Base-by-base conservation (phyloP, 2,888 invertebrate genomes). In the Tenthredo mesomela region DNA sequence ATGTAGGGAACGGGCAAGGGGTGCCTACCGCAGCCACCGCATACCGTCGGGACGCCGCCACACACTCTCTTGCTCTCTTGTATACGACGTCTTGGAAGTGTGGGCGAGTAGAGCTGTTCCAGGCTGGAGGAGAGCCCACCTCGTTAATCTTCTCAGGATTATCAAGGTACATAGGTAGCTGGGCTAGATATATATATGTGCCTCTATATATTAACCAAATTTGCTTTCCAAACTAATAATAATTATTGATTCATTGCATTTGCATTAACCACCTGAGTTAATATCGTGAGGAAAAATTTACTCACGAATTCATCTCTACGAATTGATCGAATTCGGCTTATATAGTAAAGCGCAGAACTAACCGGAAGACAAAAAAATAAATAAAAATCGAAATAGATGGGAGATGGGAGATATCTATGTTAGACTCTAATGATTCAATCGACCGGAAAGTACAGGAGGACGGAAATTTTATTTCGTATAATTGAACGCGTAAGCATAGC, bases 131-230 rank as follows among this genome's bases (percentile, higher is more conserved):
- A 70, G 43, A 70, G 43, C n/a, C 87, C 85, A 87, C 88, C 90
- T 91, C 92, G 91, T 92, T 92, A 92, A 92, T 92, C 92, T 92
- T 92, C 89, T 88, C 87, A 87, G 90, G 91, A 91, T 92, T 92
- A 91, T 88, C 86, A 47, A 2, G 82, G 82, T 47, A 65, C 82
- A 78, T 40, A 29, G 58, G 18, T 58, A 61, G 2, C n/a, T 40
- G n/a, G 12, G 18, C 9, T 37, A 37, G 0, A 37, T 25, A 37
- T 25, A 43, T 21, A 75, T 75, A 75, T 25, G 10, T 40, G 25
- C 21, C 10, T 40, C 7, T 43, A 29, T 33, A 50, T 78, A 61
- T 50, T 21, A 18, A 15, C 78, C 25, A 25, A 78, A 78, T 78
- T 25, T 37, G 78, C 37, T 61, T 54, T 18, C 78, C 58, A 21